These are phyloP conservation scores for Gymnobelideus leadbeateri DNA, from an alignment of 2,113 vertebrate species.

Conservation along the genomic window DNA sequence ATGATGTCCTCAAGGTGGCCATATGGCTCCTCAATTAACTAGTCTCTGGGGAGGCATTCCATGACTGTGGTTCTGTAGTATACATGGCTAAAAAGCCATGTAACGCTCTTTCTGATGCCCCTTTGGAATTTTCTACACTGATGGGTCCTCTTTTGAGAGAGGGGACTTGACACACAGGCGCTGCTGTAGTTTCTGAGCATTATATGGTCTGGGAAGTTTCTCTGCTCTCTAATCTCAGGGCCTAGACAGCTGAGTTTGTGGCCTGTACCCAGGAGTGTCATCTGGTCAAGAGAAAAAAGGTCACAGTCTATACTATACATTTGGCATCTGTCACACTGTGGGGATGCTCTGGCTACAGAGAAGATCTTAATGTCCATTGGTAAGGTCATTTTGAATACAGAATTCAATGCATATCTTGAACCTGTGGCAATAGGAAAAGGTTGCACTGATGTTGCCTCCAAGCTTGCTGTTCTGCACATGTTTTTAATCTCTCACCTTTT, in stretches of 20 bases:
- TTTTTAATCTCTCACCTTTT: neutral
- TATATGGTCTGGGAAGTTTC: neutral
- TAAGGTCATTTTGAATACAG: neutral
- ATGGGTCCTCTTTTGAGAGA: neutral
- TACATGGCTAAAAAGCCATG: neutral
- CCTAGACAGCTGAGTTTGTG: neutral
- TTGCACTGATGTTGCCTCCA: neutral
- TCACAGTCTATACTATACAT: neutral
- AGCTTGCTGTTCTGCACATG: neutral
- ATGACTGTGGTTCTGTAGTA: neutral
- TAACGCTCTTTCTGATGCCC: neutral
- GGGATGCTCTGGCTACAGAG: neutral
- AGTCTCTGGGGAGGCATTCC: neutral
- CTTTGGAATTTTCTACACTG: neutral
- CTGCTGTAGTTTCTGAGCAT: neutral
- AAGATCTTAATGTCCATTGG: neutral
- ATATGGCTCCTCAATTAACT: neutral
- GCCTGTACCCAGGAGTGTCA: neutral
- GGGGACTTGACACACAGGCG: accelerated
- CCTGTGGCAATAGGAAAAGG: neutral
- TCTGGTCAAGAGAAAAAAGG: neutral
- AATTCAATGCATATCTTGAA: too few relatives aligned
- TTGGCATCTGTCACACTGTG: neutral
- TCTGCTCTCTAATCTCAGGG: neutral
- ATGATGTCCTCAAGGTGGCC: neutral